These are phyloP conservation scores for Ptychoptera contaminata DNA, from an alignment of 2,888 invertebrate genomes.

Conservation along the genomic window DNA sequence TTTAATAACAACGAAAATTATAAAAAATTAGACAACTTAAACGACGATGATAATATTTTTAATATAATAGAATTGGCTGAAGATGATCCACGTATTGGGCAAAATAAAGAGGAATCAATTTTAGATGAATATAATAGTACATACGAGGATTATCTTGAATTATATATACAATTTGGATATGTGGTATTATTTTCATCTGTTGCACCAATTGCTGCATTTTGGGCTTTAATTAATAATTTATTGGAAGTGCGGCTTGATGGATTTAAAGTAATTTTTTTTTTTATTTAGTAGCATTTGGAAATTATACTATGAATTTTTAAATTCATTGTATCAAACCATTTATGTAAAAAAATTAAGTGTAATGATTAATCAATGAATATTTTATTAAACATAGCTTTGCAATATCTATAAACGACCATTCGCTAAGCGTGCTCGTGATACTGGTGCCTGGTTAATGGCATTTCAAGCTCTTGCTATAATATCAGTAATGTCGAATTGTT, in stretches of 20 bases:
- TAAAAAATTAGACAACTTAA: no score
- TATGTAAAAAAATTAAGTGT: background rate
- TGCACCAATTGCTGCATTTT: slow-evolving; percentile 58
- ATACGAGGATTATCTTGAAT: slow-evolving; percentile 60
- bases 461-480: slow-evolving; percentile 39
- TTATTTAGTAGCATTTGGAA: no score
- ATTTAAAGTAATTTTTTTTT: slow-evolving; percentile 42
- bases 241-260: slow-evolving; percentile 58
- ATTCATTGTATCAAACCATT: no score
- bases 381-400: slow-evolving; percentile 32
- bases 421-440: slow-evolving; percentile 46
- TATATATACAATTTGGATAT: slow-evolving; percentile 67
- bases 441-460: slow-evolving; percentile 61
- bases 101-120: slow-evolving; percentile 34
- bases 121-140: slow-evolving; percentile 58
- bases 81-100: slow-evolving; percentile 33
- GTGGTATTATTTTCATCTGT: slow-evolving; percentile 63
- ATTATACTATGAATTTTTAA: no score
- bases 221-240: slow-evolving; percentile 58
- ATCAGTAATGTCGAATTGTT: slow-evolving; percentile 59
- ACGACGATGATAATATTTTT: slow-evolving; percentile 5
- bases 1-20: slow-evolving; percentile 15
- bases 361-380: background rate
- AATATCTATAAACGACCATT: slow-evolving; percentile 52
- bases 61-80: slow-evolving; percentile 19